These are phyloP conservation scores for Torymus aiolomorphi DNA, from an alignment of 2,888 invertebrate genomes.

Conservation along the genomic window DNA sequence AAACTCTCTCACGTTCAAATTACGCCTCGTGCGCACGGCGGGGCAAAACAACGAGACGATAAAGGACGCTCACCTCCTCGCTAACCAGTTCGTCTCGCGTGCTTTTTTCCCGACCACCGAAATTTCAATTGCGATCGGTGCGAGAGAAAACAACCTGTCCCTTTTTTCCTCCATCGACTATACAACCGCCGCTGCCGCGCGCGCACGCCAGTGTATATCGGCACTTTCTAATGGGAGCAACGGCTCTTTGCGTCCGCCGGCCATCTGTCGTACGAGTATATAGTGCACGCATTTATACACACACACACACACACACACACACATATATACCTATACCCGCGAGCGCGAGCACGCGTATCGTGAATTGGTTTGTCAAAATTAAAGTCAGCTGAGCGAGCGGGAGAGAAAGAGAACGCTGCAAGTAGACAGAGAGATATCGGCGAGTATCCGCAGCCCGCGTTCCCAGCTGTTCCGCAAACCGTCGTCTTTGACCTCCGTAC, in stretches of 20 bases:
- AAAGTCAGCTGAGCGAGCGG: conserved; percentile 71
- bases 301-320: conserved; percentile 1
- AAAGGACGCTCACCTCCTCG: neutral
- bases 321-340: neutral
- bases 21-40: no score
- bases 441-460: conserved; percentile 37
- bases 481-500: conserved; percentile 42
- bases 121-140: conserved; percentile 48
- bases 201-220: conserved; percentile 14
- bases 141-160: conserved; percentile 7
- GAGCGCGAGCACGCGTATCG: conserved; percentile 48
- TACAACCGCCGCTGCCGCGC: conserved; percentile 50
- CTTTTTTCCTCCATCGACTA: conserved; percentile 35
- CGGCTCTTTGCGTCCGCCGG: conserved; percentile 73
- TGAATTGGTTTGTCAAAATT: conserved; percentile 74
- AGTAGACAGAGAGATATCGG: conserved; percentile 53
- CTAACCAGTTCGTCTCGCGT: neutral
- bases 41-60: neutral
- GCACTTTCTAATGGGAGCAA: conserved; percentile 70
- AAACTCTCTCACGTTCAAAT: no score
- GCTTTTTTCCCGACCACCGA: conserved; percentile 17
- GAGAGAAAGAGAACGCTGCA: conserved; percentile 51
- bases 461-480: conserved; percentile 59
- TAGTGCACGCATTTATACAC: neutral
- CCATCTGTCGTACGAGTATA: conserved; percentile 71